Conservation (phyloP, 2,797 vertebrate genomes). For the Mastacembelus armatus region DNA sequence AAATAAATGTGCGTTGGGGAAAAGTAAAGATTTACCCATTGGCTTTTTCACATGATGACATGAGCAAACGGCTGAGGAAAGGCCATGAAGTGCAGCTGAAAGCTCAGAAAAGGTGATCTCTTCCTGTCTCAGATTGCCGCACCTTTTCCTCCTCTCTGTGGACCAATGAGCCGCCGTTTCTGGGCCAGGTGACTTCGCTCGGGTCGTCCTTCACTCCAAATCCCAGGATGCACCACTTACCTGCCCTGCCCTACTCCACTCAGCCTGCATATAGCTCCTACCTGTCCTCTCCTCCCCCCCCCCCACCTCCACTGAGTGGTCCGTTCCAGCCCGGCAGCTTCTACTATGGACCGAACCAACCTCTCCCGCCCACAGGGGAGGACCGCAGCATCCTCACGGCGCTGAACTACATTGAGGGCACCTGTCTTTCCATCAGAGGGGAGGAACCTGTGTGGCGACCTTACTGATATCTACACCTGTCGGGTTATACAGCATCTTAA, state of each 20-base stretch:
- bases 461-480: constrained; percentile 62
- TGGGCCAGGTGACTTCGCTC: constrained; percentile 65
- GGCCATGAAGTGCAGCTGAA: not conserved
- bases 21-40: not conserved
- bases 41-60: not conserved
- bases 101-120: not conserved
- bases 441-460: constrained; percentile 80
- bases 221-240: constrained; percentile 72
- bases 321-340: constrained; percentile 52
- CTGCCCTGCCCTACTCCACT: constrained; percentile 53
- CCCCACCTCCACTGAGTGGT: constrained; percentile 42
- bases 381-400: constrained; percentile 49
- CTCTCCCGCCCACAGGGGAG: constrained; percentile 52
- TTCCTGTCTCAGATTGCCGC: constrained; percentile 58
- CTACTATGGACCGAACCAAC: constrained; percentile 68
- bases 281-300: constrained; percentile 46
- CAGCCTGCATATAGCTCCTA: constrained; percentile 58
- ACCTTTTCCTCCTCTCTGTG: constrained; percentile 66
- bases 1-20: too few species aligned
- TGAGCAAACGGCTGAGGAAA: not conserved
- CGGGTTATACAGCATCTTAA: too few species aligned
- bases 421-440: constrained; percentile 65
- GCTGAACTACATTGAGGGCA: constrained; percentile 67
- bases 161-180: constrained; percentile 68
- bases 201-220: constrained; percentile 54